Base-by-base conservation (phyloP, 2,888 invertebrate genomes). In the Tetragonula carbonaria region DNA sequence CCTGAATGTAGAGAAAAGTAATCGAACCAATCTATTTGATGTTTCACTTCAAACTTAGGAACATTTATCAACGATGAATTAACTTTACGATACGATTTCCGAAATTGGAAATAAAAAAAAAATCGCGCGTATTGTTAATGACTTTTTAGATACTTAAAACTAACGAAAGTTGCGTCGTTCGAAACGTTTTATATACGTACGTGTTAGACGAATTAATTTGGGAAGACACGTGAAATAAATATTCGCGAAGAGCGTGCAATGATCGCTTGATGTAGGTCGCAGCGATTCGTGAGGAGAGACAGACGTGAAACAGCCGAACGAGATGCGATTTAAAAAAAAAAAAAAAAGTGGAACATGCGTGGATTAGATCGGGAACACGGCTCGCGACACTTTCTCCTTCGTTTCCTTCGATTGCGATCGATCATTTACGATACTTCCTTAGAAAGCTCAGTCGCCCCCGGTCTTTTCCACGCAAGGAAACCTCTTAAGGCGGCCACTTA, bases 331-430 rank as follows among this genome's bases (percentile, higher is more conserved):
- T 55, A 71, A 76, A 70, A 38, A 33, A 33, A 33, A 33, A 33
- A 33, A 33, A 33, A 57, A 45, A 55, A 82, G 72, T 76, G 73
- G 82, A 77, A 82, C 82, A 53, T 73, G 73, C 45, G 50, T 59
- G 67, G 74, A 67, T 86, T 76, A 80, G 75, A 88, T 80, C 81
- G 51, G 51, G 59, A 66, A 78, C 73, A 78, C 70, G 68, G 51
- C 33, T 50, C 67, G 79, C 66, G 79, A 87, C 78, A 85, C 86
- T 89, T 89, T 89, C 83, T 89, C 87, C 80, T 89, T 85, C 84
- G 59, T 82, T 86, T 74, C 71, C 28, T 70, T 71, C 38, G 79
- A 86, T 87, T 67, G 63, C 73, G 71, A 74, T 51, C 82, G 71
- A 73, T 71, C 14, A 74, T 74, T 84, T 62, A 68, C 38, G 38